Percentiles rank a stretch among this genome's conserved stretches.
Evolutionary conservation across 2,888 invertebrate species (phyloP).

Genomic region (Dicyrtoma fusca): DNA sequence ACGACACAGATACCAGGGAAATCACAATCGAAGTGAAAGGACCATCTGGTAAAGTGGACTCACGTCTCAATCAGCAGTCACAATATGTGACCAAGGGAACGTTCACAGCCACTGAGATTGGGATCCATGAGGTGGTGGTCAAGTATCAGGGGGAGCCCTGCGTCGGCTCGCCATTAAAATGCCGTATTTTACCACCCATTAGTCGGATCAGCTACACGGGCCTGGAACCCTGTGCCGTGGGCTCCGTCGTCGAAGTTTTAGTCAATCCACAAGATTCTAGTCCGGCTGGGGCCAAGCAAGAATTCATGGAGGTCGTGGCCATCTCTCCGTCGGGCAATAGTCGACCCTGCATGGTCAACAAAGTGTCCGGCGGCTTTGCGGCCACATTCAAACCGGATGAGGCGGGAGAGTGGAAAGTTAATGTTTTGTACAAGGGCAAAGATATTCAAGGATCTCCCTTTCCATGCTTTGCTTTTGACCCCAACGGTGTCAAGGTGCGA

Average conservation of each 20-base stretch:
- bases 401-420: conserved; percentile 95
- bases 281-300: conserved; percentile 64
- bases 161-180: conserved; percentile 70
- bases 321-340: conserved; percentile 86
- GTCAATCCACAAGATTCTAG: conserved; percentile 62
- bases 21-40: conserved; percentile 77
- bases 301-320: conserved; percentile 89
- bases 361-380: conserved; percentile 85
- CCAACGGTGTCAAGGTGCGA: conserved; percentile 77
- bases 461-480: conserved; percentile 93
- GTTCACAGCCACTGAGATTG: conserved; percentile 86
- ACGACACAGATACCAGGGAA: conserved; percentile 72
- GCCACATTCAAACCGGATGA: conserved; percentile 97
- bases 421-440: conserved; percentile 92
- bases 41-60: conserved; percentile 70
- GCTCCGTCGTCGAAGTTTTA: conserved; percentile 92
- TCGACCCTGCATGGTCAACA: conserved; percentile 75
- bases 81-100: conserved; percentile 69
- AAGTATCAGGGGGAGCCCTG: conserved; percentile 67
- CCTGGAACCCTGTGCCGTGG: conserved; percentile 93
- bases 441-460: conserved; percentile 97
- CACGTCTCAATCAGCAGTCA: conserved; percentile 65
- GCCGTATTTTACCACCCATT: conserved; percentile 83
- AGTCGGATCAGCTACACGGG: conserved; percentile 87
- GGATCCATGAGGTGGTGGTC: conserved; percentile 74